Evolutionary conservation across 2,797 vertebrate genomes (phyloP).

Genomic region (Chiroxiphia lanceolata): DNA sequence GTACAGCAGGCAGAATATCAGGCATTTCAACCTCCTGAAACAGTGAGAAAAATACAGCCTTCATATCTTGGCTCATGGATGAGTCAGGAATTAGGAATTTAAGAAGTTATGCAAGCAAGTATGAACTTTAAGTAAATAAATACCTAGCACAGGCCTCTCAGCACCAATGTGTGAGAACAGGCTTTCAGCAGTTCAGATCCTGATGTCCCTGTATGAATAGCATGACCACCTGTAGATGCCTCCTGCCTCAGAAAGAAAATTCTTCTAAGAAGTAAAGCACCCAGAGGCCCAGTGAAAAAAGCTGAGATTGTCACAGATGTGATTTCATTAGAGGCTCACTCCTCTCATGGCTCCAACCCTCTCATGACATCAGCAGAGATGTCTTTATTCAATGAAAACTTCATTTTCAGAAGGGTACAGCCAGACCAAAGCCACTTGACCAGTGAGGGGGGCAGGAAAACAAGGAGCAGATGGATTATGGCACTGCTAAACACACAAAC

Average conservation of each 20-base stretch:
- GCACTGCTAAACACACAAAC: not conserved
- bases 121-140: slow-evolving; percentile 52
- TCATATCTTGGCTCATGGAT: slow-evolving; percentile 2
- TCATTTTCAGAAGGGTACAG: not conserved
- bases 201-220: not conserved
- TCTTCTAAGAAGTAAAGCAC: not conserved
- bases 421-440: not conserved
- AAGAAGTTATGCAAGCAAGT: slow-evolving; percentile 52
- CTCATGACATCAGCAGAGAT: not conserved
- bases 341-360: not conserved
- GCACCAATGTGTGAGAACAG: not conserved
- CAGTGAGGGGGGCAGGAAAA: not conserved
- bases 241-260: not conserved
- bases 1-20: not conserved
- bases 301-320: not conserved
- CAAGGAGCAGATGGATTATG: not conserved
- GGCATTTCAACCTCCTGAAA: slow-evolving; percentile 14
- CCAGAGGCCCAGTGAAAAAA: not conserved
- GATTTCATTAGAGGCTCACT: not conserved
- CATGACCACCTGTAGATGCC: not conserved
- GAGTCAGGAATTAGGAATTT: slow-evolving; percentile 58
- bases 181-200: not conserved
- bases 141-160: not conserved
- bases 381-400: not conserved
- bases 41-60: slow-evolving; percentile 43